Evolutionary conservation across 2,888 invertebrate species (phyloP).

Genomic region (Psylliodes chrysocephalus): DNA sequence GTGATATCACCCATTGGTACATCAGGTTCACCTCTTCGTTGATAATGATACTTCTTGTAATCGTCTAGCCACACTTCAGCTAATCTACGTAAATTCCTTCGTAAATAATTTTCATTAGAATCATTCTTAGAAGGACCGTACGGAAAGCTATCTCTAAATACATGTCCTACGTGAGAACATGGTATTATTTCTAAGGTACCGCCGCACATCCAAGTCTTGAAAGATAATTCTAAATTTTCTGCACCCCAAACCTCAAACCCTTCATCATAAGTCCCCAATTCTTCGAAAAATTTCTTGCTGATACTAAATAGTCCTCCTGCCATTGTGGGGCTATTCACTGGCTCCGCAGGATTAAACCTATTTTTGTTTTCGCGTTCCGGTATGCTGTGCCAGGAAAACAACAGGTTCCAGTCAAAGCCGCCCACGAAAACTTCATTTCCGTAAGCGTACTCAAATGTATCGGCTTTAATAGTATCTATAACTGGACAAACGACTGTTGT

Average conservation of each 20-base stretch:
- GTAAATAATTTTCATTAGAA: slow-evolving; percentile 54
- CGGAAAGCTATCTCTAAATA: slow-evolving; percentile 94
- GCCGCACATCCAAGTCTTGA: slow-evolving; percentile 99
- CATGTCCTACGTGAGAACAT: slow-evolving; percentile 98
- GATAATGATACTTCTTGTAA: slow-evolving; percentile 95
- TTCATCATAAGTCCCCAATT: slow-evolving; percentile 95
- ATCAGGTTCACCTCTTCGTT: slow-evolving; percentile 69
- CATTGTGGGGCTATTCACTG: slow-evolving; percentile 97
- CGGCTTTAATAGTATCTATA: slow-evolving; percentile 94
- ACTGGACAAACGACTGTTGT: slow-evolving; percentile 95
- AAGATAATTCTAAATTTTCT: slow-evolving; percentile 96
- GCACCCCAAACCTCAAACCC: slow-evolving; percentile 99
- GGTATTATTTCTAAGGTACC: slow-evolving; percentile 96
- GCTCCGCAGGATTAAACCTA: slow-evolving; percentile 88
- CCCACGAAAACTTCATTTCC: slow-evolving; percentile 88
- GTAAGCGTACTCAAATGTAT: slow-evolving; percentile 90
- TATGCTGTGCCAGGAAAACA: slow-evolving; percentile 98
- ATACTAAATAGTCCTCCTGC: slow-evolving; percentile 98
- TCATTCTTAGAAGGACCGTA: slow-evolving; percentile 75
- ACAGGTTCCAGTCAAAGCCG: slow-evolving; percentile 92
- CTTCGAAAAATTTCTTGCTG: slow-evolving; percentile 91
- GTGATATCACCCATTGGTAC: slow-evolving; percentile 80
- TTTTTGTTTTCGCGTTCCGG: slow-evolving; percentile 88
- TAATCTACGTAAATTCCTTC: slow-evolving; percentile 93
- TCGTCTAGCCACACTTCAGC: slow-evolving; percentile 98